Base-by-base conservation (phyloP, 2,888 invertebrate species). In the Patella ulyssiponensis region DNA sequence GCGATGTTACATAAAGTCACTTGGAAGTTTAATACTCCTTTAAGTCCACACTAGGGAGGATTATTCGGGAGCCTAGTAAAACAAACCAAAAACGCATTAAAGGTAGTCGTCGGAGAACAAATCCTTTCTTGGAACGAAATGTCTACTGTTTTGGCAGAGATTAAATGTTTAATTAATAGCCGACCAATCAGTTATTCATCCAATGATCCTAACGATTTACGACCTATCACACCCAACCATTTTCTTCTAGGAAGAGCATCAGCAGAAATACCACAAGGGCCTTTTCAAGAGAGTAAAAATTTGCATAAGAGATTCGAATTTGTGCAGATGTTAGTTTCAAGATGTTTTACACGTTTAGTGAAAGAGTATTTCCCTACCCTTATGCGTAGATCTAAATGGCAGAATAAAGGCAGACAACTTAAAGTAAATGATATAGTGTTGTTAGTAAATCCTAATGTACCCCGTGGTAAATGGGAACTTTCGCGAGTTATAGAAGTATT, bases 1-100 rank as follows among this genome's bases (percentile, higher is more conserved):
- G 23, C 75, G 12, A 27, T 54, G 14, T 70, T 69, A 3, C 77
- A 75, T 71, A 71, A 70, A 23, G 56, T 75, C 15, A 69, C 53
- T 11, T 77, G 77, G 77, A 72, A 52, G 11, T 77, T 77, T 54
- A 64, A 58, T 2, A 74, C 64, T 11, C 74, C 74, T 3, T 51
- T 74, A 9, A 74, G 74, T 33, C 74, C 80, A 1, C 78, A 79
- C 20, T 73, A 75, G 44, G 79, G 80, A 56, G 80, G 80, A 15
- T 14, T 79, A 12, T 75, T 56, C 56, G 79, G 79, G 33, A 75
- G 58, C 14, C 20, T 80, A 12, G 27, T 80, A 1, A 77, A 77
- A 51, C 75, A 72, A 33, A 64, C 53, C 3, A 79, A 79, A 70
- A 44, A 71, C 20, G 77, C 74, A 12, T 27, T 79, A 2, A 52